Evolutionary conservation across 2,888 invertebrate species (phyloP).

Genomic region (Heliconius erato): DNA sequence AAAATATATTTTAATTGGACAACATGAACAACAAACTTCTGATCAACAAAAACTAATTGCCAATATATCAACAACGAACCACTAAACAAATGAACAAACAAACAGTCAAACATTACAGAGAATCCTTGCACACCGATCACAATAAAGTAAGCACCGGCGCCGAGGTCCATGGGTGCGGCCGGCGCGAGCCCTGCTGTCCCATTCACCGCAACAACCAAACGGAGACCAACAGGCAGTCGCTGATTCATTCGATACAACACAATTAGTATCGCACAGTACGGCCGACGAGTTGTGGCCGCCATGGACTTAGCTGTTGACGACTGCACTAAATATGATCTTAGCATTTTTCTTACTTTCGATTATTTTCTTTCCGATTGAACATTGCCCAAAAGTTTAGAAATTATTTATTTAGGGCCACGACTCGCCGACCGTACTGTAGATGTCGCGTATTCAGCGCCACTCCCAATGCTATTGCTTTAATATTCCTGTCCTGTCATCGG

Average conservation of each 20-base stretch:
- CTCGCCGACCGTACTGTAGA: not conserved
- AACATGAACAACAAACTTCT: not conserved
- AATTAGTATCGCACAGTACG: constrained; percentile 13
- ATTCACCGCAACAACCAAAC: constrained; percentile 19
- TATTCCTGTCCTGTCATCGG: constrained; percentile 42
- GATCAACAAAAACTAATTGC: not conserved
- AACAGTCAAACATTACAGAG: not conserved
- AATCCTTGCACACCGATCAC: not conserved
- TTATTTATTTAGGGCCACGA: too few species aligned
- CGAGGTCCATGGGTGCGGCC: constrained; percentile 17
- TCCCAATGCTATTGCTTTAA: constrained; percentile 30
- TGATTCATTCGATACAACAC: constrained; percentile 36
- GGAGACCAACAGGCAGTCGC: constrained; percentile 22
- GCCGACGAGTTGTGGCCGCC: too few species aligned
- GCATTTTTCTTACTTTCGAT: too few species aligned
- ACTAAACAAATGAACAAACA: not conserved
- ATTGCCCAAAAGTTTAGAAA: too few species aligned
- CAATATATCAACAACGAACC: not conserved
- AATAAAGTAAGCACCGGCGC: constrained; percentile 18
- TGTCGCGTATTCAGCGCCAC: constrained; percentile 35
- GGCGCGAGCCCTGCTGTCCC: constrained; percentile 9
- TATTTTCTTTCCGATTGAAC: too few species aligned
- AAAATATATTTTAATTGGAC: too few species aligned
- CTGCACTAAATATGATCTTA: too few species aligned
- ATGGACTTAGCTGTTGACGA: too few species aligned